Evolutionary conservation across 64 coral and sea anemone species (phyloP).

Genomic region (Montipora foliosa): DNA sequence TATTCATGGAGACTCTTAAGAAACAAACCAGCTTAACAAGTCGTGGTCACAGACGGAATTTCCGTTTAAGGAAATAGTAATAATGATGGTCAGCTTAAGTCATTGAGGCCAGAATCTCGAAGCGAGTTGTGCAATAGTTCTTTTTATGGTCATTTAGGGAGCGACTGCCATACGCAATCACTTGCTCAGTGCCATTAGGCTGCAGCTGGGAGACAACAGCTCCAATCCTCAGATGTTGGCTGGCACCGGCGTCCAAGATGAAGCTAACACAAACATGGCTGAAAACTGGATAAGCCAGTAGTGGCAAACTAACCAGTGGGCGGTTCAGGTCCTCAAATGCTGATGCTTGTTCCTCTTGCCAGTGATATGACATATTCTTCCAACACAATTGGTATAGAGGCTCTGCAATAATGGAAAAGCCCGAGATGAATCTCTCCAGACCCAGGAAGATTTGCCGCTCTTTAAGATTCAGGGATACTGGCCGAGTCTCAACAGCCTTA

Average conservation of each 20-base stretch:
- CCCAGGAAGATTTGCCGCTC: constrained; percentile 60
- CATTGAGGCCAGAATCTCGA: constrained; percentile 47
- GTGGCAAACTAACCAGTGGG: not conserved
- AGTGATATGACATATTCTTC: constrained; percentile 18
- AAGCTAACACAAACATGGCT: not conserved
- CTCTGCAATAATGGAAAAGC: constrained; percentile 50
- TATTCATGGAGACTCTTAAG: constrained; percentile 41
- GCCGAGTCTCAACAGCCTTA: constrained; percentile 22
- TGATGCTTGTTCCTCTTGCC: constrained; percentile 22
- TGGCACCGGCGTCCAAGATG: constrained; percentile 37
- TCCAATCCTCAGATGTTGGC: constrained; percentile 31
- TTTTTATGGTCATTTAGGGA: constrained; percentile 56
- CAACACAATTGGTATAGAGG: constrained; percentile 43
- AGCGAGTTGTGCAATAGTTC: constrained; percentile 55
- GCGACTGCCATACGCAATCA: constrained; percentile 48
- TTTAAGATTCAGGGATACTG: constrained; percentile 43
- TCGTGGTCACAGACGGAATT: no score
- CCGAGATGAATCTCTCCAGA: constrained; percentile 41
- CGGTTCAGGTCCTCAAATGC: constrained; percentile 29
- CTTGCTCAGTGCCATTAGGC: constrained; percentile 41
- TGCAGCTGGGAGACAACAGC: constrained; percentile 53
- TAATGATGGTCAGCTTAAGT: constrained; percentile 31
- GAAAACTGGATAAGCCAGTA: constrained; percentile 33
- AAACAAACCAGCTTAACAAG: not conserved
- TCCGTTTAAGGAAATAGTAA: not conserved